These are phyloP conservation scores for Philhelius pedissequus DNA, from an alignment of 2,888 invertebrate genomes.

Conservation along the genomic window DNA sequence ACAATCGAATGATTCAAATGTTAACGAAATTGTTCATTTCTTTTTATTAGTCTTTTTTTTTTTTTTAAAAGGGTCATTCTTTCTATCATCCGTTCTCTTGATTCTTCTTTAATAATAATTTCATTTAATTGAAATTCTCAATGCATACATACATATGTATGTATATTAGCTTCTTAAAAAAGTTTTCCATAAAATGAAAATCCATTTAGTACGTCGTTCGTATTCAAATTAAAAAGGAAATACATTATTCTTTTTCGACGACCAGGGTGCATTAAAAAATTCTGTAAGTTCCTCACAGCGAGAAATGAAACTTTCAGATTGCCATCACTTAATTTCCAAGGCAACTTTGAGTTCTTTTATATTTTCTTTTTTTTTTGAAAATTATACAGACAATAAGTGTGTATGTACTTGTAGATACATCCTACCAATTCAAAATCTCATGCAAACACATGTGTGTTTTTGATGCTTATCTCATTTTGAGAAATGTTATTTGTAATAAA, in stretches of 20 bases:
- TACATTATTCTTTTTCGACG: not conserved
- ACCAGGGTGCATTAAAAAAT: not conserved
- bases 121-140: constrained; percentile 12
- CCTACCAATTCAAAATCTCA: not conserved
- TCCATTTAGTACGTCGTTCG: not conserved
- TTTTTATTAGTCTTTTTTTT: not conserved
- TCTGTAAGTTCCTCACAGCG: not conserved
- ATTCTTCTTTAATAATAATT: not conserved
- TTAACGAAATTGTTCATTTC: not conserved
- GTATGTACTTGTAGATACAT: not conserved
- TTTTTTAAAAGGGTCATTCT: not conserved
- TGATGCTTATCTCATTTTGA: constrained; percentile 41
- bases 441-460: constrained; percentile 7
- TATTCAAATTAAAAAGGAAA: not conserved
- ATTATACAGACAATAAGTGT: not conserved
- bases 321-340: constrained; percentile 6
- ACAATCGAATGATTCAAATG: too few relatives aligned
- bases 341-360: not conserved
- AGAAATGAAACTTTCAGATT: constrained; percentile 13
- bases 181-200: constrained; percentile 18
- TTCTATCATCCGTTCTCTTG: not conserved
- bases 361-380: not conserved
- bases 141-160: too few relatives aligned
- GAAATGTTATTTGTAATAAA: constrained; percentile 1
- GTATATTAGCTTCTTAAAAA: not conserved